Evolutionary conservation across 1,140 invertebrate genomes (phyloP).

Genomic region (Ericerus pela): DNA sequence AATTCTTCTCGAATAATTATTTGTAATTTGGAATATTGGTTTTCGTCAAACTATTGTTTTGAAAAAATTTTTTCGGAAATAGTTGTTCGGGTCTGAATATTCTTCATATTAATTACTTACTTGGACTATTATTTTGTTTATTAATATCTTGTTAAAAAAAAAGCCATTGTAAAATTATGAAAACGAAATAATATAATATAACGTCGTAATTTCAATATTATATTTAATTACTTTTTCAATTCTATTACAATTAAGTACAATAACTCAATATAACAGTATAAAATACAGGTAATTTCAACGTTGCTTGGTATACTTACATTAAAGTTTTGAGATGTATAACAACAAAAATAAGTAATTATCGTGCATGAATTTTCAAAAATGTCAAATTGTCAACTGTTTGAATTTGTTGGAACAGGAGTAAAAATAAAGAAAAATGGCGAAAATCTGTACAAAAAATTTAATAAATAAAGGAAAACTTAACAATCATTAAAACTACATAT

Average conservation of each 20-base stretch:
- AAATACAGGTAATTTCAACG: constrained; percentile 1
- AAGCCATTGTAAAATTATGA: too few species aligned
- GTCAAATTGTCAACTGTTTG: background rate
- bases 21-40: too few species aligned
- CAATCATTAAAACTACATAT: too few species aligned
- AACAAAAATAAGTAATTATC: background rate
- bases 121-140: too few species aligned
- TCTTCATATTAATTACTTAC: too few species aligned
- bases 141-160: too few species aligned
- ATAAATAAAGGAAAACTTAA: background rate
- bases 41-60: too few species aligned
- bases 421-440: background rate
- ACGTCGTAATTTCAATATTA: background rate
- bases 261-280: background rate
- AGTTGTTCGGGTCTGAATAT: too few species aligned
- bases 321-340: background rate
- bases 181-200: too few species aligned
- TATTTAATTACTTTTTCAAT: background rate
- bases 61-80: too few species aligned
- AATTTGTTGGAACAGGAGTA: background rate
- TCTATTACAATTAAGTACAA: background rate
- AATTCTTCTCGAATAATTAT: too few species aligned
- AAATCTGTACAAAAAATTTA: background rate
- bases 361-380: background rate
- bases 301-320: background rate